Conservation (phyloP, 2,113 vertebrate genomes). For the Amphilophus citrinellus region DNA sequence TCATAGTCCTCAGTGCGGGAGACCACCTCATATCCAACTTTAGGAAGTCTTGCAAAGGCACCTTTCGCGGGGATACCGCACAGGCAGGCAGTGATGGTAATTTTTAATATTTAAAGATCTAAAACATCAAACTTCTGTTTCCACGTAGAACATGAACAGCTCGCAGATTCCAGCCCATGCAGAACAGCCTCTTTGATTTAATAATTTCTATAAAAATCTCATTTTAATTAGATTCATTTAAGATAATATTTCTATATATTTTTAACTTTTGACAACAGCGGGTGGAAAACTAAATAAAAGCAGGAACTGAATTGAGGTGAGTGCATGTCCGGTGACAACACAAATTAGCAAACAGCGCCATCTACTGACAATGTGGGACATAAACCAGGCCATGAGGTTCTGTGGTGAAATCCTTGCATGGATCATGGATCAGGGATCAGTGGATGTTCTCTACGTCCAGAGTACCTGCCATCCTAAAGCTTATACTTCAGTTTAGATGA, state of each 20-base stretch:
- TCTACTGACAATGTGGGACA: slow-evolving; percentile 18
- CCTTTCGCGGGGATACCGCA: background rate
- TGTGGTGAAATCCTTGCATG: background rate
- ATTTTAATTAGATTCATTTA: background rate
- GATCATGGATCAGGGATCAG: too few relatives aligned
- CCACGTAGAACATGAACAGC: background rate
- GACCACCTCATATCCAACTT: background rate
- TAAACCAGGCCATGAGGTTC: background rate
- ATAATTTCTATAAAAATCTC: too few relatives aligned
- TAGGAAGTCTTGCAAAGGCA: background rate
- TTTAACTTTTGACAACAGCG: background rate
- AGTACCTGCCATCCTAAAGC: background rate
- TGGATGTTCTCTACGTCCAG: background rate
- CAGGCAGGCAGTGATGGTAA: background rate
- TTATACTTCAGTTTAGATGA: background rate
- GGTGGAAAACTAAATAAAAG: background rate
- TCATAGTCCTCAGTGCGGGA: background rate
- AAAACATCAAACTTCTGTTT: background rate
- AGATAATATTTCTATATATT: background rate
- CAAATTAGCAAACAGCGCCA: slow-evolving; percentile 29
- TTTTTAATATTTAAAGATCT: background rate
- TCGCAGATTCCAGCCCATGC: background rate
- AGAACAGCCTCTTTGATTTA: background rate
- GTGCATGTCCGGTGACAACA: background rate
- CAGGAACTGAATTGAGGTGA: background rate